A percentile compares a stretch with the other conserved stretches of the same genome.
phyloP scores from a whole-genome alignment of 2,888 invertebrate species.

The Coremacera marginata region DNA sequence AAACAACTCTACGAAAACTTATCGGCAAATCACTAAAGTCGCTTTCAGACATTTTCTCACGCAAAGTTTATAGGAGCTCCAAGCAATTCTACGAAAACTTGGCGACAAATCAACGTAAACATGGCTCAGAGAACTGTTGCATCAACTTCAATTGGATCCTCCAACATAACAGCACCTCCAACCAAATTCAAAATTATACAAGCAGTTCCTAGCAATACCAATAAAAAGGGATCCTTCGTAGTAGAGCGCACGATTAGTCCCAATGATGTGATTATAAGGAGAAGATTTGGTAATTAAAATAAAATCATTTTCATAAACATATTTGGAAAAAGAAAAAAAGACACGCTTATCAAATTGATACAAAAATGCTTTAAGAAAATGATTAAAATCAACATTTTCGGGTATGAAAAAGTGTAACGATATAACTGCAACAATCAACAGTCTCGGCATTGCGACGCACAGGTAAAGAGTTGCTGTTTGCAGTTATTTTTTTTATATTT shows the following conservation, averaged over 20 bases:
- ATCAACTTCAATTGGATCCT: not conserved
- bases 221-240: slow-evolving; percentile 51
- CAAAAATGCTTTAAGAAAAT: not conserved
- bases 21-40: no score
- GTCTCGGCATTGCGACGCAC: no score
- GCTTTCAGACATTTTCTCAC: not conserved
- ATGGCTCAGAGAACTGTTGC: slow-evolving; percentile 4
- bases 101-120: not conserved
- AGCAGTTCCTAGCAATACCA: slow-evolving; percentile 44
- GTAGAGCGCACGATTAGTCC: slow-evolving; percentile 52
- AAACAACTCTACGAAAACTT: no score
- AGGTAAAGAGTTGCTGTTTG: not conserved
- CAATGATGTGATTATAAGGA: slow-evolving; percentile 53
- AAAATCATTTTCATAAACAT: not conserved
- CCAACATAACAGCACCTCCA: slow-evolving; percentile 2
- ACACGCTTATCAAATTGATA: not conserved
- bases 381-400: not conserved
- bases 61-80: not conserved
- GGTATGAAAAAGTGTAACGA: not conserved
- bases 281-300: slow-evolving; percentile 55
- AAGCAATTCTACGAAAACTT: slow-evolving; percentile 4
- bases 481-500: no score
- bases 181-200: slow-evolving; percentile 54
- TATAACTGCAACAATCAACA: slow-evolving; percentile 16
- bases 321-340: not conserved